Base-by-base conservation (phyloP, 2,888 invertebrate genomes). In the Eumerus sabulonum region DNA sequence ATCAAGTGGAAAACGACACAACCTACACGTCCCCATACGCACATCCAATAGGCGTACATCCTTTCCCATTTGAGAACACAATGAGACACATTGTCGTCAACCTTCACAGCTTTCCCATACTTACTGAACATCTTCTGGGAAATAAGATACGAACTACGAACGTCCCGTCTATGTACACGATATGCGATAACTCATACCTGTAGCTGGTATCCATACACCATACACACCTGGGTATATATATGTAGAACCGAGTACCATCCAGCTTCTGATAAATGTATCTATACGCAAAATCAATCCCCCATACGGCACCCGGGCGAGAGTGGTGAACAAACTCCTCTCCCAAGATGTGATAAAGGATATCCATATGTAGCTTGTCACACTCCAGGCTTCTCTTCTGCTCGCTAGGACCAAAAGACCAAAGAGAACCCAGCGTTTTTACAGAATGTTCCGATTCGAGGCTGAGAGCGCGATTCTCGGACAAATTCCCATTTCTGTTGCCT, bases 211-310 rank as follows among this genome's bases (percentile, higher is more conserved):
- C 36, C 40, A 40, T 40, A 40, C 40, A 40, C 1, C 9, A 40
- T 40, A 40, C 40, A 14, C 51, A 1, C 48, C 51, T n/a, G n/a
- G n/a, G n/a, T n/a, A 27, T 27, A 27, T 7, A 27, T 27, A 27
- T 27, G 27, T 27, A 27, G 2, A 7, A 2, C 27, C 7, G 27
- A 27, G 27, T 27, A 7, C 27, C 27, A 53, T 44, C 19, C 9
- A 17, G 9, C 17, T 1, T 9, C 9, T 18, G 19, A 44, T 36
- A 64, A 42, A 36, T 56, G 45, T 62, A 54, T 54, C 63, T 74
- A 68, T 50, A 79, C 79, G 67, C 68, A 79, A 79, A 68, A 79
- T 35, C 74, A 70, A 79, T 77, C 45, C 68, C 68, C 74, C 64
- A 45, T 60, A 63, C 51, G 40, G 19, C 63, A 70, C 74, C 79